phyloP scores from a whole-genome alignment of 2,888 invertebrate species.

The Polyommatus iphigenia region DNA sequence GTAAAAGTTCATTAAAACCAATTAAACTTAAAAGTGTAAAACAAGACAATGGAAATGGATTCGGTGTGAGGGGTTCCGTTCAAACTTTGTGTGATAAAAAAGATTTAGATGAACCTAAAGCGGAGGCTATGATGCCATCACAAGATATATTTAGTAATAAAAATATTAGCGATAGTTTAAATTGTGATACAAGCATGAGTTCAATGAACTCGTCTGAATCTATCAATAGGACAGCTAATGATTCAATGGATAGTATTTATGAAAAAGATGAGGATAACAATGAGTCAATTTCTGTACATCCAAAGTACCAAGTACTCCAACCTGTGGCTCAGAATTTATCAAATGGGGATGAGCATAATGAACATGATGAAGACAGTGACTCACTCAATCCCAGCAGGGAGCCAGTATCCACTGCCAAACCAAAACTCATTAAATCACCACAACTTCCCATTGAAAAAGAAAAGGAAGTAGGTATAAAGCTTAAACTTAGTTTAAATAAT shows the following conservation, averaged over 20 bases:
- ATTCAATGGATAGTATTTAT: conserved; percentile 56
- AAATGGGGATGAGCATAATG: conserved; percentile 66
- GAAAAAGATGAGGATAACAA: conserved; percentile 54
- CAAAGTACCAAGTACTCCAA: conserved; percentile 39
- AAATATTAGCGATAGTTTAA: conserved; percentile 49
- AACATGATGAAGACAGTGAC: conserved; percentile 64
- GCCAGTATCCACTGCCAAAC: conserved; percentile 44
- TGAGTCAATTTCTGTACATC: conserved; percentile 50
- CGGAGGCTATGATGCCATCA: conserved; percentile 51
- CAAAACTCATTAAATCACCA: conserved; percentile 48
- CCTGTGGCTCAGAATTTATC: conserved; percentile 46
- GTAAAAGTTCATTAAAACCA: conserved; percentile 65
- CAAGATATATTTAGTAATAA: conserved; percentile 47
- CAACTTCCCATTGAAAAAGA: conserved; percentile 54
- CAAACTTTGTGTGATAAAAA: conserved; percentile 55
- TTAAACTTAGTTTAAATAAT: conserved; percentile 73
- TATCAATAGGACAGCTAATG: conserved; percentile 57
- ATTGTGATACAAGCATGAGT: conserved; percentile 59
- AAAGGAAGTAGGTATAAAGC: conserved; percentile 71
- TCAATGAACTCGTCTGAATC: conserved; percentile 52
- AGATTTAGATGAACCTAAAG: conserved; percentile 55
- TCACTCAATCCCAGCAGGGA: conserved; percentile 55
- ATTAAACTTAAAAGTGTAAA: conserved; percentile 57
- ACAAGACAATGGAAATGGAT: conserved; percentile 60
- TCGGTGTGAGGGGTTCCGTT: conserved; percentile 37